phyloP scores from a whole-genome alignment of 2,797 vertebrate species.

The Hippoglossus hippoglossus region DNA sequence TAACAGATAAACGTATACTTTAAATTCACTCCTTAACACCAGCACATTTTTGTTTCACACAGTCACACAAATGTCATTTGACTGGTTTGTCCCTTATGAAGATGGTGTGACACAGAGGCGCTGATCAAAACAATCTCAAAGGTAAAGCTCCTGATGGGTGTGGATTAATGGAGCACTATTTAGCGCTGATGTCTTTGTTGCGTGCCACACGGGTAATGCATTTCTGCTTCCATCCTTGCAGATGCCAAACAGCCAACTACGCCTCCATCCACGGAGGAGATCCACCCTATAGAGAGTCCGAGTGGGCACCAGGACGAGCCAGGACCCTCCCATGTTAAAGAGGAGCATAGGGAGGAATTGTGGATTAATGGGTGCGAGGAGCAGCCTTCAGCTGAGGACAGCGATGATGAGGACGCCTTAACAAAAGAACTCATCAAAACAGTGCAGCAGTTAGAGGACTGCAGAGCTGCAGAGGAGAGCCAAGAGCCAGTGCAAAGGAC shows the following conservation, averaged over 20 bases:
- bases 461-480: slow-evolving; percentile 49
- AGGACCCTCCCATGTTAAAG: slow-evolving; percentile 44
- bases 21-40: background rate
- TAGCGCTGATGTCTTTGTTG: background rate
- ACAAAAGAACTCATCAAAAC: slow-evolving; percentile 70
- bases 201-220: background rate
- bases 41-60: too few species aligned
- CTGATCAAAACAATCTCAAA: slow-evolving; percentile 28
- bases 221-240: slow-evolving; percentile 28
- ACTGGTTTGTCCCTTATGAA: background rate
- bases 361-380: slow-evolving; percentile 46
- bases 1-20: background rate
- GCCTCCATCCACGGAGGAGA: background rate
- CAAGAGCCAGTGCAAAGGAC: slow-evolving; percentile 10
- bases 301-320: slow-evolving; percentile 21
- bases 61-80: too few species aligned
- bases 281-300: background rate
- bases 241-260: slow-evolving; percentile 29
- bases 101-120: background rate
- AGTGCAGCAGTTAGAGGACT: slow-evolving; percentile 67
- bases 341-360: slow-evolving; percentile 43
- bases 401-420: slow-evolving; percentile 56
- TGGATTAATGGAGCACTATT: slow-evolving; percentile 1
- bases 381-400: slow-evolving; percentile 39
- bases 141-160: slow-evolving; percentile 5